Evolutionary conservation across 53 echinoderm and acorn worm genomes (phyloP), one percentile per base, ranked within the genome.

Genomic region (Astropecten irregularis): DNA sequence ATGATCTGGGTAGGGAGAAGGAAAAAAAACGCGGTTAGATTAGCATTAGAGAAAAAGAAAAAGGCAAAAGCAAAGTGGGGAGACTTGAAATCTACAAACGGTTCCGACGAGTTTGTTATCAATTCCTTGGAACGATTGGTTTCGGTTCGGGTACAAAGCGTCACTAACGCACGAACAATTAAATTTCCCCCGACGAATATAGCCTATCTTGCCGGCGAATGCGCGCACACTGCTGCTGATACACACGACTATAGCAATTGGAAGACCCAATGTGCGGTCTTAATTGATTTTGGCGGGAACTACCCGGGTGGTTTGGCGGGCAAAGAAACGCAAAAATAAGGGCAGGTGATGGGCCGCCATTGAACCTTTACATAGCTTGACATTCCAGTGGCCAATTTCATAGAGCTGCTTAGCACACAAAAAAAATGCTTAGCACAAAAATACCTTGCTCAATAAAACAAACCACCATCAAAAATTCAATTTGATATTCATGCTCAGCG

Each of bases 101-200:
- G 31, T 58, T 25, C 56, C 59, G 59, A 29, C 59, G 29, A 14
- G 38, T 65, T 54, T 54, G n/a, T 38, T 16, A n/a, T 65, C 39
- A 58, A 58, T 58, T 18, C 11, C 3, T 35, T 20, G 65, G 18
- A 8, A 20, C 38, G 36, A 65, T 36, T 36, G 35, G 36, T 18
- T n/a, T 36, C 20, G 38, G 65, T 34, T 2, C 8, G 65, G 36
- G 65, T 61, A 61, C 38, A 65, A 4, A 57, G 58, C 76, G 29
- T 76, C 76, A 76, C 76, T 56, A 76, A 76, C 56, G 39, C 37
- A 56, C 56, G 7, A 40, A 76, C 76, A 76, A 76, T 76, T 76
- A 39, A 76, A 76, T 76, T 76, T 76, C 76, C 58, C n/a, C 29
- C 23, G 26, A 40, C 40, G 76, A 76, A 58, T 58, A 25, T n/a